A percentile compares a stretch with the other conserved stretches of the same genome.
Evolutionary conservation across 2,113 vertebrate genomes (phyloP).

Genomic region (Zosterops borbonicus): DNA sequence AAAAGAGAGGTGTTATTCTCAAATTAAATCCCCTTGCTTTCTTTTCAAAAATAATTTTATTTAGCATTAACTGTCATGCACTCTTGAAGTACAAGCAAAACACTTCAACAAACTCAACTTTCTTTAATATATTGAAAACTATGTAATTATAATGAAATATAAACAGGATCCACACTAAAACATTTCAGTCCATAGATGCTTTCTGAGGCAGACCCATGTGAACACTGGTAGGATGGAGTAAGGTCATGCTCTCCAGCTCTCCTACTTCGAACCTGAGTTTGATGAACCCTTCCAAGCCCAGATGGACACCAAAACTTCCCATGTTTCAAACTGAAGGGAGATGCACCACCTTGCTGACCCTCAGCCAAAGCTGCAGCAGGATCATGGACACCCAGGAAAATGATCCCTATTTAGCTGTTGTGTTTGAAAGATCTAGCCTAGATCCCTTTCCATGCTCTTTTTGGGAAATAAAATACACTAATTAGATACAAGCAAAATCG

Average conservation of each 20-base stretch:
- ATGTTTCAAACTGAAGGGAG: background rate
- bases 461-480: background rate
- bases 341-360: background rate
- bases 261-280: background rate
- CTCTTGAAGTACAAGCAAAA: background rate
- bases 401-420: fast-evolving
- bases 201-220: background rate
- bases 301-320: background rate
- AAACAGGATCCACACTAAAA: background rate
- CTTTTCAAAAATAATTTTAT: background rate
- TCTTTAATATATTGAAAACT: background rate
- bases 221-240: background rate
- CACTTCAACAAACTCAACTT: background rate
- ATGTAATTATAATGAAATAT: background rate
- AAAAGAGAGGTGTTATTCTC: background rate
- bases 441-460: background rate
- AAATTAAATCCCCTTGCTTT: background rate
- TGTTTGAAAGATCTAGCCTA: background rate
- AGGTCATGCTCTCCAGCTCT: background rate
- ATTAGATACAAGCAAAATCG: background rate
- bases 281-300: background rate
- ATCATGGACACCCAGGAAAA: background rate
- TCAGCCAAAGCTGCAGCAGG: background rate
- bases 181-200: background rate
- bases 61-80: background rate